Evolutionary conservation across 2,888 invertebrate genomes (phyloP).

Genomic region (Pimpla rufipes): DNA sequence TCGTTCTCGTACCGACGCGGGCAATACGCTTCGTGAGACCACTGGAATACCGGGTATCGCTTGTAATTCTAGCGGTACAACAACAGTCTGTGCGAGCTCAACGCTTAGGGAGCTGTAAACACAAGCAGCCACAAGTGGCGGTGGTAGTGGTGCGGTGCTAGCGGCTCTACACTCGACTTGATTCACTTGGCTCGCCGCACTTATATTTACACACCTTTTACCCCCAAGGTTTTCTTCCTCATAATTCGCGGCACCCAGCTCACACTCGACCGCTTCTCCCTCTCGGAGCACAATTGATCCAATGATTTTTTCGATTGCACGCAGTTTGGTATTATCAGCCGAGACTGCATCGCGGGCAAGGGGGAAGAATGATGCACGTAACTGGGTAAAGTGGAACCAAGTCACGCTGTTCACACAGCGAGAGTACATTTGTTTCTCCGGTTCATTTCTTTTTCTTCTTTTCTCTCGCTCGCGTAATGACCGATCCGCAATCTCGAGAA

Average conservation of each 20-base stretch:
- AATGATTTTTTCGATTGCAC: not conserved
- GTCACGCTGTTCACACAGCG: constrained; percentile 45
- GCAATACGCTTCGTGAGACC: constrained; percentile 33
- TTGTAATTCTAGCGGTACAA: constrained; percentile 33
- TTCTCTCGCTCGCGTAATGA: constrained; percentile 72
- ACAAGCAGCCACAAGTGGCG: not conserved
- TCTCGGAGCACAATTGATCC: constrained; percentile 21
- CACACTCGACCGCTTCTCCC: not conserved
- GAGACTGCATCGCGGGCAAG: too few species aligned
- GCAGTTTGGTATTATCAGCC: not conserved
- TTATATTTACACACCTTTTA: constrained; percentile 25
- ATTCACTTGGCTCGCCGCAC: constrained; percentile 6
- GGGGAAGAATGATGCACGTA: constrained; percentile 57
- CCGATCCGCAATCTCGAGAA: constrained; percentile 75
- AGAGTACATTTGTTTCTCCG: constrained; percentile 40
- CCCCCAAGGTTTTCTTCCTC: constrained; percentile 5
- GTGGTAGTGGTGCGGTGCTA: constrained; percentile 26
- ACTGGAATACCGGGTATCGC: constrained; percentile 35
- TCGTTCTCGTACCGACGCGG: constrained; percentile 36
- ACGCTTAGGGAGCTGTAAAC: constrained; percentile 21
- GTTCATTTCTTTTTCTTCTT: constrained; percentile 62
- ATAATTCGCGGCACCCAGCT: constrained; percentile 43
- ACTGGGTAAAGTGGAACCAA: constrained; percentile 60
- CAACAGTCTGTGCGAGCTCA: constrained; percentile 16
- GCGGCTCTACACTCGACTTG: constrained; percentile 9